These are phyloP conservation scores for Elysia crispata DNA, from an alignment of 2,888 invertebrate genomes.

Conservation along the genomic window DNA sequence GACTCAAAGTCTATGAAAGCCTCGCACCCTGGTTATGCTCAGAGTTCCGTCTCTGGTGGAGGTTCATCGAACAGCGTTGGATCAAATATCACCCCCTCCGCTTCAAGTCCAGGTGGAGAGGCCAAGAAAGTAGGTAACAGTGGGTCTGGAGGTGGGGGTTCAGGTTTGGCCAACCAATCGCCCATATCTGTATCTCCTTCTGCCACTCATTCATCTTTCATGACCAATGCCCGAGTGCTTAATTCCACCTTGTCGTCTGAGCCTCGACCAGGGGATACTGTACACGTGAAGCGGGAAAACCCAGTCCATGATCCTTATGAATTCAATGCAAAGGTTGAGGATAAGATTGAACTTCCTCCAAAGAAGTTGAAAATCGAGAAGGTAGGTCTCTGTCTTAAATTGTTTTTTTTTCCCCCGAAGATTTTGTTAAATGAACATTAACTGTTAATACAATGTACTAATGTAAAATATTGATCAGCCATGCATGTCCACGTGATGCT, in stretches of 20 bases:
- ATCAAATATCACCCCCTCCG: slow-evolving; percentile 29
- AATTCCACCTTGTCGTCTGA: slow-evolving; percentile 30
- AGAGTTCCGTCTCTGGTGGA: too few relatives aligned
- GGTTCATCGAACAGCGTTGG: too few relatives aligned
- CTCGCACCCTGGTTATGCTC: too few relatives aligned
- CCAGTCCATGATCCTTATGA: slow-evolving; percentile 70
- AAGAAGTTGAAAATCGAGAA: slow-evolving; percentile 73
- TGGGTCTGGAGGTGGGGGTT: too few relatives aligned
- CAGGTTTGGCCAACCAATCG: too few relatives aligned
- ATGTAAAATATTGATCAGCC: too few relatives aligned
- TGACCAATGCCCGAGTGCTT: background rate
- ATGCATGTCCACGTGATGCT: too few relatives aligned
- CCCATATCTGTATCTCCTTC: too few relatives aligned
- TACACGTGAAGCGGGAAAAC: slow-evolving; percentile 62
- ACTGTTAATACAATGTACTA: too few relatives aligned
- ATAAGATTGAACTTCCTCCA: slow-evolving; percentile 66
- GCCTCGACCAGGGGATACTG: slow-evolving; percentile 63
- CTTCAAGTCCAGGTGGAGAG: slow-evolving; percentile 37
- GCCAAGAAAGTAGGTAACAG: too few relatives aligned
- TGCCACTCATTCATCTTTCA: background rate
- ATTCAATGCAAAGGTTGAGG: slow-evolving; percentile 74
- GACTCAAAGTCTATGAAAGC: slow-evolving; percentile 40
- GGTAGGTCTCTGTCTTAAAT: slow-evolving; percentile 52
- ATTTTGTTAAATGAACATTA: too few relatives aligned
- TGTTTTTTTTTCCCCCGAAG: too few relatives aligned